Percentiles rank a stretch among this genome's conserved stretches.
Evolutionary conservation across 2,797 vertebrate genomes (phyloP).

Genomic region (Falco berigora): DNA sequence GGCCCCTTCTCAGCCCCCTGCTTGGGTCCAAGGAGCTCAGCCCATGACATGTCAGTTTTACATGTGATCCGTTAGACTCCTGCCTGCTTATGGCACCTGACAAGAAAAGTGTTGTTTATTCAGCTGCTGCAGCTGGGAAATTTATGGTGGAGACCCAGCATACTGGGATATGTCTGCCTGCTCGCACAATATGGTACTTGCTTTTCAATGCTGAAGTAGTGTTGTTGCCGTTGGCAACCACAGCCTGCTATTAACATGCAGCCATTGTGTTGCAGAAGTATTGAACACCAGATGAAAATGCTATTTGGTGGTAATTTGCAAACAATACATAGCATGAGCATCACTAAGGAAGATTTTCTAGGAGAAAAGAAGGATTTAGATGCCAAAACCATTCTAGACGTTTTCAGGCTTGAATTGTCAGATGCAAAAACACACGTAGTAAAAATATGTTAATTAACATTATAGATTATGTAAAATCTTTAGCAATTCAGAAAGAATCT

Average conservation of each 20-base stretch:
- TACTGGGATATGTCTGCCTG: background rate
- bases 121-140: background rate
- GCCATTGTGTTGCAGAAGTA: slow-evolving; percentile 1
- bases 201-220: background rate
- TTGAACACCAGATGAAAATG: slow-evolving; percentile 21
- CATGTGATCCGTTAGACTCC: background rate
- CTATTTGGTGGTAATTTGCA: slow-evolving; percentile 3
- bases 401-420: background rate
- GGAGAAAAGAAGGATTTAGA: background rate
- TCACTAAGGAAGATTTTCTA: background rate
- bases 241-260: background rate
- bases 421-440: background rate
- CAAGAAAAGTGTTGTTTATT: background rate
- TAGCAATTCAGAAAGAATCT: background rate
- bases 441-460: background rate
- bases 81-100: background rate
- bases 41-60: background rate
- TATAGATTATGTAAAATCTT: background rate
- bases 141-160: background rate
- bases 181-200: background rate
- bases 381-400: background rate
- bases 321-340: background rate
- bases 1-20: background rate
- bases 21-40: background rate
- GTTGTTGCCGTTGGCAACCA: slow-evolving; percentile 21